These are phyloP conservation scores for Lasioglossum malachurum DNA, from an alignment of 2,888 invertebrate species.

Conservation along the genomic window DNA sequence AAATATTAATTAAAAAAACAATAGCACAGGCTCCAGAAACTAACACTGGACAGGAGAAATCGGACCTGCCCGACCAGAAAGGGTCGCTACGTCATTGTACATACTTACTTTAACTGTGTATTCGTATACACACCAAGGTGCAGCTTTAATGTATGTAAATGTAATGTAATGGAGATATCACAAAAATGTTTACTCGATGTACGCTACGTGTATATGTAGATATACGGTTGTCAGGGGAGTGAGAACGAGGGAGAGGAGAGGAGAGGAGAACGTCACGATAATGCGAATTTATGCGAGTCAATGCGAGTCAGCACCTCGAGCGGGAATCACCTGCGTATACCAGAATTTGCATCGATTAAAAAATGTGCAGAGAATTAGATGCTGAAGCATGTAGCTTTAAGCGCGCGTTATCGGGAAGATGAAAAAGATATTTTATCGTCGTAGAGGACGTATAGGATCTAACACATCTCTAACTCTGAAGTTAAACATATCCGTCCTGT, in stretches of 20 bases:
- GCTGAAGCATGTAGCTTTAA: constrained; percentile 19
- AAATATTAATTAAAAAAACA: no score
- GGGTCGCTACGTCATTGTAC: constrained; percentile 59
- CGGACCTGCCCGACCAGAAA: constrained; percentile 31
- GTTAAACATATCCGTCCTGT: constrained; percentile 77
- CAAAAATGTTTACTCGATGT: constrained; percentile 68
- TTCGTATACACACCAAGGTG: constrained; percentile 66
- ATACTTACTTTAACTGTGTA: constrained; percentile 69
- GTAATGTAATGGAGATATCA: constrained; percentile 70
- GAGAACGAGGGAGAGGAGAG: neutral
- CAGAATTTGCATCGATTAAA: neutral
- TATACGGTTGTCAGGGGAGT: neutral
- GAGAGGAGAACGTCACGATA: constrained; percentile 11
- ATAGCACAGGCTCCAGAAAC: no score
- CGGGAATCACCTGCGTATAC: constrained; percentile 1
- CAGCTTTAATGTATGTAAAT: constrained; percentile 75
- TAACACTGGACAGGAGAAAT: constrained; percentile 10
- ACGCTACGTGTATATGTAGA: constrained; percentile 62
- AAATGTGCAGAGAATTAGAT: neutral
- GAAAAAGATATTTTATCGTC: constrained; percentile 49
- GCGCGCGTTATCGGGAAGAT: constrained; percentile 26
- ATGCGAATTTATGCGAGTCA: neutral
- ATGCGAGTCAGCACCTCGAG: neutral
- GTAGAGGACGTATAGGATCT: constrained; percentile 60
- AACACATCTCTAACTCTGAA: constrained; percentile 69